Evolutionary conservation across 2,888 invertebrate genomes (phyloP).

Genomic region (Microctonus brassicae): DNA sequence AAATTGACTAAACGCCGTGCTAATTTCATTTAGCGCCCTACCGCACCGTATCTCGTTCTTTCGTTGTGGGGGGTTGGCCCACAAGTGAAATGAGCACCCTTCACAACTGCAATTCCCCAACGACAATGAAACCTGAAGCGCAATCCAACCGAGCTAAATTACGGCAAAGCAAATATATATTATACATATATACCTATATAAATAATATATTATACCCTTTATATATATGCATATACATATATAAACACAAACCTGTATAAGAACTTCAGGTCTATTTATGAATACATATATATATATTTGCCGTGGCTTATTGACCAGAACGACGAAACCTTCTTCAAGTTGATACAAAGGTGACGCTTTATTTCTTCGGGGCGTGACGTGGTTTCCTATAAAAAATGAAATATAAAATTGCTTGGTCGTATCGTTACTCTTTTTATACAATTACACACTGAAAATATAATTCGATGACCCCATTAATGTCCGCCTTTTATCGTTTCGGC

Average conservation of each 20-base stretch:
- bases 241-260: not conserved
- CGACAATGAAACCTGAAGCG: not conserved
- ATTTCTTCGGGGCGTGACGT: conserved; percentile 45
- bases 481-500: conserved; percentile 57
- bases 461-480: conserved; percentile 66
- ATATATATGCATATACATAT: not conserved
- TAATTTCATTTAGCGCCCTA: conserved; percentile 67
- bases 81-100: not conserved
- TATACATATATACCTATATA: not conserved
- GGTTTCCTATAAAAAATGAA: conserved; percentile 29
- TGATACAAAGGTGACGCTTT: conserved; percentile 36
- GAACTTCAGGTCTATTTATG: not conserved
- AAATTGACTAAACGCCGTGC: conserved; percentile 65
- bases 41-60: conserved; percentile 44
- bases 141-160: not conserved
- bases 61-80: conserved; percentile 58
- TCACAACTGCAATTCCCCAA: not conserved
- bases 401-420: conserved; percentile 35
- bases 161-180: not conserved
- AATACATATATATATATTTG: not conserved
- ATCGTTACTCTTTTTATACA: not conserved
- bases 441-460: conserved; percentile 47
- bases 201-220: not conserved
- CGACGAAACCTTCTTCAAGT: not conserved
- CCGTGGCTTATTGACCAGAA: not conserved